A percentile compares a stretch with the other conserved stretches of the same genome.
These are phyloP conservation scores for Campylorhamphus procurvoides DNA, from an alignment of 2,113 vertebrate species.

Conservation along the genomic window DNA sequence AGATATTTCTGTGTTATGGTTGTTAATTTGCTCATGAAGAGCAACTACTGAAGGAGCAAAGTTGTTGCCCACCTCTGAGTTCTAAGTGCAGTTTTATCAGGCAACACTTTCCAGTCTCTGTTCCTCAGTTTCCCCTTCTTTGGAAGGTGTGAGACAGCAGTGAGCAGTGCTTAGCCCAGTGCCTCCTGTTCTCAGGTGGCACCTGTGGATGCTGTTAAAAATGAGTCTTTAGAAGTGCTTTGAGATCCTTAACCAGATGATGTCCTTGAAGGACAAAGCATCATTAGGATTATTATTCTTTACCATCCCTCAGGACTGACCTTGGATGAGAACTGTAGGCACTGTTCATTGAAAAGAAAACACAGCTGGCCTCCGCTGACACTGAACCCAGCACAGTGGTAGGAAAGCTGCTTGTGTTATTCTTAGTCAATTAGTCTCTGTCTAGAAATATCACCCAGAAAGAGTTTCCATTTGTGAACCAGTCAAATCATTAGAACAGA, in stretches of 20 bases:
- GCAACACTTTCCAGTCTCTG: not conserved
- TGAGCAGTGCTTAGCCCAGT: not conserved
- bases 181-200: not conserved
- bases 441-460: constrained; percentile 45
- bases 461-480: constrained; percentile 6
- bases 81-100: not conserved
- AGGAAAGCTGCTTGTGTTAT: constrained; percentile 52
- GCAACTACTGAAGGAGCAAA: not conserved
- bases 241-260: not conserved
- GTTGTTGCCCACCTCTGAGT: not conserved
- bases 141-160: not conserved
- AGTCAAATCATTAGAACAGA: constrained; percentile 34
- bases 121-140: not conserved
- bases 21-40: not conserved
- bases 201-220: not conserved
- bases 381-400: constrained; percentile 26
- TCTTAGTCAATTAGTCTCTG: constrained; percentile 57
- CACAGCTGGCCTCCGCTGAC: constrained; percentile 58
- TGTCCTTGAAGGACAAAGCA: constrained; percentile 6
- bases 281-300: constrained; percentile 36
- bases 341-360: constrained; percentile 54
- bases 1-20: not conserved
- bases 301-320: constrained; percentile 18
- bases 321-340: constrained; percentile 38
- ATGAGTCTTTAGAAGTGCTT: not conserved